Percentiles rank a stretch among this genome's conserved stretches.
phyloP scores from a whole-genome alignment of 64 coral and sea anemone species.

The Anthopleura sola region DNA sequence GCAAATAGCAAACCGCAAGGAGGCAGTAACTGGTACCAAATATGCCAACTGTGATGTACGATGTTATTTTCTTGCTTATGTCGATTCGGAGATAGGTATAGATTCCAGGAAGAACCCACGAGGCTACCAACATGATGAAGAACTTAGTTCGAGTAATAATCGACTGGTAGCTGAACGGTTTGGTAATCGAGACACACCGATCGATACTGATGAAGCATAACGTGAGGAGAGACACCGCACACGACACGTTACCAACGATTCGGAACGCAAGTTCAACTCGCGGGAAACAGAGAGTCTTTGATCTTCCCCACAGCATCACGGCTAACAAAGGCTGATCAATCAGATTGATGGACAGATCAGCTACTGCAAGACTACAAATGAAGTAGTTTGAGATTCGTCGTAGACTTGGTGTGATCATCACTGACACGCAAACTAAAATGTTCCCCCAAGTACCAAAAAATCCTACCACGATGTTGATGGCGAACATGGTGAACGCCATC shows the following conservation, averaged over 20 bases:
- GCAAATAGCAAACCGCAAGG: conserved; percentile 47
- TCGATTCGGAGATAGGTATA: conserved; percentile 45
- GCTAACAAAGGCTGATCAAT: conserved; percentile 70
- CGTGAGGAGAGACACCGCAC: conserved; percentile 55
- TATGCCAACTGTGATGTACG: conserved; percentile 52
- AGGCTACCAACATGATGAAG: conserved; percentile 13
- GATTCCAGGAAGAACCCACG: conserved; percentile 41
- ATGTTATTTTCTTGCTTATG: conserved; percentile 67
- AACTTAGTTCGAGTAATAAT: conserved; percentile 63
- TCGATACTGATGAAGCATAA: conserved; percentile 69
- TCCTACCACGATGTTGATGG: conserved; percentile 44
- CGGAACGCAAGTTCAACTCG: conserved; percentile 48
- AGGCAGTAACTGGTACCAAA: conserved; percentile 44
- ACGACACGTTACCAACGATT: conserved; percentile 64
- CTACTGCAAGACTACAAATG: conserved; percentile 64
- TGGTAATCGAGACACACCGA: conserved; percentile 57
- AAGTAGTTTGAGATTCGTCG: conserved; percentile 65
- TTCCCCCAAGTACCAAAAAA: conserved; percentile 66
- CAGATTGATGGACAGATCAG: conserved; percentile 61
- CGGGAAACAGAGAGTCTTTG: conserved; percentile 16
- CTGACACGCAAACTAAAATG: conserved; percentile 60
- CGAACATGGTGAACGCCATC: conserved; percentile 29
- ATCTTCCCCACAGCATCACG: conserved; percentile 39
- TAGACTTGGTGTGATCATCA: conserved; percentile 55
- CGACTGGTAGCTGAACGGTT: conserved; percentile 50